These are phyloP conservation scores for Neoarius graeffei DNA, from an alignment of 2,113 vertebrate genomes.

Conservation along the genomic window DNA sequence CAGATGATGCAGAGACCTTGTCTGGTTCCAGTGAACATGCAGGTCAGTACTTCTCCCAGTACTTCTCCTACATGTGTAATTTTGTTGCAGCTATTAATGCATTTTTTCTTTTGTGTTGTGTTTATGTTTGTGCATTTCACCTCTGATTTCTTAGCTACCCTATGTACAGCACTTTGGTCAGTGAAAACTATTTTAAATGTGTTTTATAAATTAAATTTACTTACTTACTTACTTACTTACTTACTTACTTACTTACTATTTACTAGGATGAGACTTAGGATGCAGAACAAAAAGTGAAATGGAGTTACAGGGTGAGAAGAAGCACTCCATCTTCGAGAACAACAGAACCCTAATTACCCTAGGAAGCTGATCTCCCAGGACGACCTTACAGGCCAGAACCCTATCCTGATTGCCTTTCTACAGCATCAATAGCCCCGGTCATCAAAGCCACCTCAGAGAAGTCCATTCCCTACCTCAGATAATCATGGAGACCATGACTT, in stretches of 20 bases:
- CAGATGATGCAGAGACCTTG: slow-evolving; percentile 51
- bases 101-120: too few species aligned
- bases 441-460: slow-evolving; percentile 26
- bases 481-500: background rate
- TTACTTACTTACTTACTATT: too few species aligned
- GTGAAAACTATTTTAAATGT: too few species aligned
- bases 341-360: slow-evolving; percentile 55
- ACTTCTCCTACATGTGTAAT: too few species aligned
- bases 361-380: slow-evolving; percentile 52
- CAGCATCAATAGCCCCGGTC: slow-evolving; percentile 54
- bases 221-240: too few species aligned
- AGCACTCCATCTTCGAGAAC: background rate
- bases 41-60: background rate
- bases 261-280: background rate
- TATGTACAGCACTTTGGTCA: too few species aligned
- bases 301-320: background rate
- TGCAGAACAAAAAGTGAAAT: background rate
- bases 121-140: too few species aligned
- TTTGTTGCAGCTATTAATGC: too few species aligned
- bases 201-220: too few species aligned
- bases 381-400: slow-evolving; percentile 1
- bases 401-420: background rate
- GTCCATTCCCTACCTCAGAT: background rate
- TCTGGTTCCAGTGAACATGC: slow-evolving; percentile 50
- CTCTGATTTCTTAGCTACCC: too few species aligned